Evolutionary conservation across 2,797 vertebrate genomes (phyloP).

Genomic region (Xerus rutilus): DNA sequence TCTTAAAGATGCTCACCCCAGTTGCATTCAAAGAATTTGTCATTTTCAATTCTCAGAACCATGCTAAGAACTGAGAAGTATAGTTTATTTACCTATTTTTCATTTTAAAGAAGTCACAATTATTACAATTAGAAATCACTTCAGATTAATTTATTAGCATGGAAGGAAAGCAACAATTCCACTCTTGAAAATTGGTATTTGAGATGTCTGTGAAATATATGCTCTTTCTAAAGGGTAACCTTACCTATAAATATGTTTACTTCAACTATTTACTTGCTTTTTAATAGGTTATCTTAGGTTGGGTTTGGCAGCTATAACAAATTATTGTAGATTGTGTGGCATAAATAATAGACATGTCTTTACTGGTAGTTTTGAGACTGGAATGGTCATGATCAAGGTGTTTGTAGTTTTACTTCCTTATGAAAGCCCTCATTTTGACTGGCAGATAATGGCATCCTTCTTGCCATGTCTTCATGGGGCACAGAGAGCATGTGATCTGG

Average conservation of each 20-base stretch:
- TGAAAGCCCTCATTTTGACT: neutral
- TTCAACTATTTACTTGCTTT: neutral
- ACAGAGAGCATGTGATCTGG: neutral
- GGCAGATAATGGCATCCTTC: neutral
- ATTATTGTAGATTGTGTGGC: neutral
- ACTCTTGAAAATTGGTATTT: neutral
- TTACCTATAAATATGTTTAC: constrained; percentile 9
- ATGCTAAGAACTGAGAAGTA: neutral
- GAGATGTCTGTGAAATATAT: neutral
- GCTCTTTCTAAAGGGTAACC: neutral
- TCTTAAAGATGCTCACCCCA: neutral
- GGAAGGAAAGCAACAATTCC: neutral
- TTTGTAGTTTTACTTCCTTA: neutral
- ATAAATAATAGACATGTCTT: neutral
- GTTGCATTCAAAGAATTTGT: neutral
- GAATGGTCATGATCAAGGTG: neutral
- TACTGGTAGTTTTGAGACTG: neutral
- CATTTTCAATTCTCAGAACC: neutral
- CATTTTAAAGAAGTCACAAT: neutral
- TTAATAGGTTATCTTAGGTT: neutral
- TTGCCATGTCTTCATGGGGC: neutral
- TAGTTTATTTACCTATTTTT: neutral
- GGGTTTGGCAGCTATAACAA: neutral
- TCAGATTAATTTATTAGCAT: neutral
- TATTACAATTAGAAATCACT: neutral